phyloP scores from a whole-genome alignment of 2,888 invertebrate species.

The Onthophagus sagittarius region DNA sequence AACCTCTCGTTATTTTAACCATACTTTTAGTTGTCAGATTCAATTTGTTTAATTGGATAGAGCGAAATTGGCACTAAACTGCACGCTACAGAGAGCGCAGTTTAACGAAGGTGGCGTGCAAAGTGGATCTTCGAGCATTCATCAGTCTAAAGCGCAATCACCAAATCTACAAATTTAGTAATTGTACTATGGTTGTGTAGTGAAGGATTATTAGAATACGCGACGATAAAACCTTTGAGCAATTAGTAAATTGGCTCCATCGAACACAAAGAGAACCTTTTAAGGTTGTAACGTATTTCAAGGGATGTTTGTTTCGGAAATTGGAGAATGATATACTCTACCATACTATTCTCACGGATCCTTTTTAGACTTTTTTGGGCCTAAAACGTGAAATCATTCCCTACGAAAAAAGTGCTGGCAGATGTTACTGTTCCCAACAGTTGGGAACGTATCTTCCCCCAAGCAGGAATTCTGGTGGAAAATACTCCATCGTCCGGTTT shows the following conservation, averaged over 20 bases:
- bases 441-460: neutral
- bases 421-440: neutral
- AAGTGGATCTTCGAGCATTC: neutral
- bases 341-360: neutral
- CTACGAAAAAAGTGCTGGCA: neutral
- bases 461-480: neutral
- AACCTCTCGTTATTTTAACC: neutral
- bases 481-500: neutral
- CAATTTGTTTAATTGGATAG: neutral
- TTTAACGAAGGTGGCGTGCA: neutral
- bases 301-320: neutral
- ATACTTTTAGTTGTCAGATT: neutral
- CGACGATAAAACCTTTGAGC: neutral
- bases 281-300: too few species aligned
- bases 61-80: neutral
- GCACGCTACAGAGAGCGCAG: neutral
- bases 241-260: too few species aligned
- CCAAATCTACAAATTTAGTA: neutral
- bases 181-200: neutral
- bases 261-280: too few species aligned
- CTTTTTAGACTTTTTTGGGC: neutral
- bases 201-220: neutral
- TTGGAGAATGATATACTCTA: neutral
- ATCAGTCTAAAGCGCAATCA: neutral
- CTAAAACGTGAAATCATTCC: neutral